A percentile compares a stretch with the other conserved stretches of the same genome.
These are phyloP conservation scores for Upupa epops DNA, from an alignment of 2,113 vertebrate genomes.

Conservation along the genomic window DNA sequence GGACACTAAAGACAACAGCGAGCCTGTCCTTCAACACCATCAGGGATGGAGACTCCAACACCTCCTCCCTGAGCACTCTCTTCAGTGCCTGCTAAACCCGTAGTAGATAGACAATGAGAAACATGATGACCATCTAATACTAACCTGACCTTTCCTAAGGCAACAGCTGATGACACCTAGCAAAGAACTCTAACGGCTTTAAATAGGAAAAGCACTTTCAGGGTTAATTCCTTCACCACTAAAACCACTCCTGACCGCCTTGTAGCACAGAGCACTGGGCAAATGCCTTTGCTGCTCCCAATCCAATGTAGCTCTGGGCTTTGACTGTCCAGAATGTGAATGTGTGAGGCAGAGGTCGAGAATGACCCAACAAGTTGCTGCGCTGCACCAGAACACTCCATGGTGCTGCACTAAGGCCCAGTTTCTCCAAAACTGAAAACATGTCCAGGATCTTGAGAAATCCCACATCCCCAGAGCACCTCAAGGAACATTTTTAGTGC, in stretches of 20 bases:
- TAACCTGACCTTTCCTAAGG: neutral
- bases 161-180: neutral
- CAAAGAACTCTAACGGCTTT: neutral
- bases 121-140: neutral
- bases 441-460: neutral
- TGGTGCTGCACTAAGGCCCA: neutral
- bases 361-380: neutral
- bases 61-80: no score
- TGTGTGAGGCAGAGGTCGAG: neutral
- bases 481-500: neutral
- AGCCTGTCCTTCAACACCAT: no score
- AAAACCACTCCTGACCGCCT: neutral
- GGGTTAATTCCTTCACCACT: neutral
- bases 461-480: neutral
- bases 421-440: neutral
- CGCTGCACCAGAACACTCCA: neutral
- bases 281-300: neutral
- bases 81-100: neutral
- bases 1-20: no score
- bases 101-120: neutral
- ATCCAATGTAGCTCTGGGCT: neutral
- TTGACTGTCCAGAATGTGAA: neutral
- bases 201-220: neutral
- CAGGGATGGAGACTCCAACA: no score
- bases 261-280: neutral